These are phyloP conservation scores for Pelodytes ibericus DNA, from an alignment of 2,797 vertebrate genomes.

Conservation along the genomic window DNA sequence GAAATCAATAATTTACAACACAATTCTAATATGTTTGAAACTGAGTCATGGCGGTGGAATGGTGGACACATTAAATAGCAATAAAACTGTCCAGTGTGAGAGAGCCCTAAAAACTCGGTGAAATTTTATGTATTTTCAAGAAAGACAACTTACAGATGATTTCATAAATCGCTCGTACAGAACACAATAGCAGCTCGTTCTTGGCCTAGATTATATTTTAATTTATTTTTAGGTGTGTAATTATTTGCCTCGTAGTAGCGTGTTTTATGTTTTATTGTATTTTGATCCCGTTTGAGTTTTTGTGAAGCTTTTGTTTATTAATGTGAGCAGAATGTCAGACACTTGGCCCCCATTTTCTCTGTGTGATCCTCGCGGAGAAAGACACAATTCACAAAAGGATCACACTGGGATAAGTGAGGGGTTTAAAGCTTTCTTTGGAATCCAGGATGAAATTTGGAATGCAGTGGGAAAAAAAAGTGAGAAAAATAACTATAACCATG, in stretches of 20 bases:
- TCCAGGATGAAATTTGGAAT: neutral
- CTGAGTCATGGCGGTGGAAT: neutral
- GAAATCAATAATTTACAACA: constrained; percentile 4
- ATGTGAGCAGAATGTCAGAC: neutral
- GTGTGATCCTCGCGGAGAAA: neutral
- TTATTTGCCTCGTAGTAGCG: neutral
- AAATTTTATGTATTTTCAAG: neutral
- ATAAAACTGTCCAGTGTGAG: neutral
- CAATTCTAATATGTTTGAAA: neutral
- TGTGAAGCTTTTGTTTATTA: neutral
- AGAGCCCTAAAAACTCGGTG: neutral
- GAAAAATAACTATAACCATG: neutral
- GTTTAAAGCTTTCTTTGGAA: neutral
- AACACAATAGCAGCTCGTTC: neutral
- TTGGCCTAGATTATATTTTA: neutral
- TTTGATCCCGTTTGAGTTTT: neutral
- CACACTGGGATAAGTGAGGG: neutral
- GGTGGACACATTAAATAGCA: neutral
- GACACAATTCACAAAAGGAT: neutral
- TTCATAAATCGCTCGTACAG: neutral
- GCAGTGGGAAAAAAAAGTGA: neutral
- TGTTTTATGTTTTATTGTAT: constrained; percentile 10
- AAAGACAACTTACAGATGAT: neutral
- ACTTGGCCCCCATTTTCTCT: neutral
- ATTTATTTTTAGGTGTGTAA: neutral